These are phyloP conservation scores for Masticophis lateralis DNA, from an alignment of 2,797 vertebrate genomes.

Conservation along the genomic window DNA sequence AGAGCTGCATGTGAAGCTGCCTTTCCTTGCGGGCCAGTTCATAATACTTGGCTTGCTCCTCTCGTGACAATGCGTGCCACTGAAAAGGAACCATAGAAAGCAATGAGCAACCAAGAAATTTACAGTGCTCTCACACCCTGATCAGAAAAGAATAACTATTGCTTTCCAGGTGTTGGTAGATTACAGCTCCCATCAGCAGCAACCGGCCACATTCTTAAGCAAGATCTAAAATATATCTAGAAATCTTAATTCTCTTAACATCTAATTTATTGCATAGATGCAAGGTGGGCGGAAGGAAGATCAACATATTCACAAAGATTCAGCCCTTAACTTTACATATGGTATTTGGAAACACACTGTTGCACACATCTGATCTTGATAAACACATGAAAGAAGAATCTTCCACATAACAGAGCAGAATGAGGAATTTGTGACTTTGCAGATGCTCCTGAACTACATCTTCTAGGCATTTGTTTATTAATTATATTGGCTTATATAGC, in stretches of 20 bases:
- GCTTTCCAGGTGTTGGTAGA: neutral
- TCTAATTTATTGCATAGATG: neutral
- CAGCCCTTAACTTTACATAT: neutral
- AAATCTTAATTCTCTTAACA: neutral
- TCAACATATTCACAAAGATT: neutral
- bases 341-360: neutral
- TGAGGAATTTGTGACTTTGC: neutral
- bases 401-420: neutral
- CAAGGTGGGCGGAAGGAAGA: neutral
- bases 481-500: neutral
- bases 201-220: neutral
- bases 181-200: neutral
- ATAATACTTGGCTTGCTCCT: constrained; percentile 98
- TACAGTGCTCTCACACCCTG: neutral
- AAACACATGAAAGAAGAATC: neutral
- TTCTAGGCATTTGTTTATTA: neutral
- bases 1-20: constrained; percentile 99
- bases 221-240: neutral
- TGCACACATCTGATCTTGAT: neutral
- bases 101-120: accelerated
- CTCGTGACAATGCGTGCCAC: constrained; percentile 96
- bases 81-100: constrained; percentile 53
- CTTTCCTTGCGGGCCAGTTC: constrained; percentile 96
- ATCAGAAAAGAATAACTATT: neutral
- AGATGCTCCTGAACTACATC: neutral